Evolutionary conservation across 92 coral and sea anemone genomes (phyloP).

Genomic region (Paragorgia papillata): DNA sequence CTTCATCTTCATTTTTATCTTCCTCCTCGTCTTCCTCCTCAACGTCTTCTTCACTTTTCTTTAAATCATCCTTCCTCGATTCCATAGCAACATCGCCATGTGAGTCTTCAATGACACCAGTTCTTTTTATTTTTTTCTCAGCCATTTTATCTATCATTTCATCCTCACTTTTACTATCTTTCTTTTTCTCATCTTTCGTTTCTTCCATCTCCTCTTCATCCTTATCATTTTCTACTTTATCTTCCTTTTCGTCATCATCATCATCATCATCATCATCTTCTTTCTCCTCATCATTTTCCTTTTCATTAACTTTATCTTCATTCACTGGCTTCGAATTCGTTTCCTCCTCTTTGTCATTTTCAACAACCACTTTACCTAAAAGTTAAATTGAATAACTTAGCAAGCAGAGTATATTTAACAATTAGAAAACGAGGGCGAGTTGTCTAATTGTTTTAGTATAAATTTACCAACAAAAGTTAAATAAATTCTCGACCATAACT

Average conservation of each 20-base stretch:
- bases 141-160: too few species aligned
- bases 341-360: neutral
- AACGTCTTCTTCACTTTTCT: neutral
- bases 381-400: neutral
- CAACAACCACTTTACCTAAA: neutral
- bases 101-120: slow-evolving; percentile 17
- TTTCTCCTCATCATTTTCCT: neutral
- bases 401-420: neutral
- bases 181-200: too few species aligned
- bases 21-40: neutral
- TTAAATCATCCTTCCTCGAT: neutral
- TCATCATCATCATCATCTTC: neutral
- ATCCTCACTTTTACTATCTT: too few species aligned
- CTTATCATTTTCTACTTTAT: too few species aligned
- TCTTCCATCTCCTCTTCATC: too few species aligned
- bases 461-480: too few species aligned
- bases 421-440: too few species aligned
- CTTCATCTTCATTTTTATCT: neutral
- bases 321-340: neutral
- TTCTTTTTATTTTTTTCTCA: too few species aligned
- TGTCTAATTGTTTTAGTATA: too few species aligned
- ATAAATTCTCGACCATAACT: too few species aligned
- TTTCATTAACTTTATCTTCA: neutral
- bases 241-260: neutral
- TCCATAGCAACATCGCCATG: slow-evolving; percentile 8